Evolutionary conservation across 2,888 invertebrate genomes (phyloP).

Genomic region (Drosophila rellima): DNA sequence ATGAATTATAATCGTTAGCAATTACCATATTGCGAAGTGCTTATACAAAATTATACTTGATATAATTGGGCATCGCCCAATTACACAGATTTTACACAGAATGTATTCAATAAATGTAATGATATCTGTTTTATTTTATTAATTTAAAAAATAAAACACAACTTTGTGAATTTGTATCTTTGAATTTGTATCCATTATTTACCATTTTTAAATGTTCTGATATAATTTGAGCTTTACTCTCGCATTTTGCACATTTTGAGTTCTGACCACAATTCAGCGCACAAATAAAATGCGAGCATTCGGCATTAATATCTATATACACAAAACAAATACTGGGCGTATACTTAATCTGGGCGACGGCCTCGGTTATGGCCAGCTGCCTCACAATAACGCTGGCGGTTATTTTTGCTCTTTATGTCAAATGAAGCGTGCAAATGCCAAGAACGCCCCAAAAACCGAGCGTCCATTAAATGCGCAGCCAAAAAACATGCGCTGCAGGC

Average conservation of each 20-base stretch:
- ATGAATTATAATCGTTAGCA: constrained; percentile 3
- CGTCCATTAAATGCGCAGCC: constrained; percentile 75
- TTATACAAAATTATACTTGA: not conserved
- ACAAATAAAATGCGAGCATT: constrained; percentile 13
- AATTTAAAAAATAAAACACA: not conserved
- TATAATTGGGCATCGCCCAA: too few species aligned
- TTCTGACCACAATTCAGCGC: constrained; percentile 33
- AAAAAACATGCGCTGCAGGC: constrained; percentile 70
- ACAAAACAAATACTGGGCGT: constrained; percentile 69
- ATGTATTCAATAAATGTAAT: too few species aligned
- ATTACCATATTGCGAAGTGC: not conserved
- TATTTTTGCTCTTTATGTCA: constrained; percentile 80
- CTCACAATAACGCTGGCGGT: constrained; percentile 56
- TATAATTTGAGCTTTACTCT: constrained; percentile 51
- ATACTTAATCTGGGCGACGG: constrained; percentile 63
- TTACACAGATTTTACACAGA: too few species aligned
- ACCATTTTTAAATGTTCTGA: not conserved
- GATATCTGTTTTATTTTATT: too few species aligned
- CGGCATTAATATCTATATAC: constrained; percentile 48
- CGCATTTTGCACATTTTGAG: constrained; percentile 53
- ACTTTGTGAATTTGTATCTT: not conserved
- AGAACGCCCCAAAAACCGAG: constrained; percentile 62
- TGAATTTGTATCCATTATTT: not conserved
- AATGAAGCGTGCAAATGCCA: constrained; percentile 81
- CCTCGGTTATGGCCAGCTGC: constrained; percentile 16